Conservation (phyloP, 1,140 invertebrate genomes). For the Neocloeon triangulifer region DNA sequence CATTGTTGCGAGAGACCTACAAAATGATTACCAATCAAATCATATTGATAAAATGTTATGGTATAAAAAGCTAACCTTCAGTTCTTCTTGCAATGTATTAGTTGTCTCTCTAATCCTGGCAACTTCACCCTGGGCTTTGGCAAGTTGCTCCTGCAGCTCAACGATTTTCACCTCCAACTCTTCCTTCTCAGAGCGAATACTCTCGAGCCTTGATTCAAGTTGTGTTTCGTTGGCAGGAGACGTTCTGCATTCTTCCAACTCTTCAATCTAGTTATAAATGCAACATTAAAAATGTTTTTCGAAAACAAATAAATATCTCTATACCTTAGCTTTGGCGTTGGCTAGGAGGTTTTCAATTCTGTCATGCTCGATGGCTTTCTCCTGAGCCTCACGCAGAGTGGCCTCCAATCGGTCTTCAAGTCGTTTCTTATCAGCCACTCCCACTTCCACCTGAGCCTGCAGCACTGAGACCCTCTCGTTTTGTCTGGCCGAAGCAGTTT, state of each 20-base stretch:
- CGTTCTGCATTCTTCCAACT: too few relatives aligned
- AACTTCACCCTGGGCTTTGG: slow-evolving; percentile 49
- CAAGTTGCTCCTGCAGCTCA: slow-evolving; percentile 50
- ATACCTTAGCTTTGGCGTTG: slow-evolving; percentile 45
- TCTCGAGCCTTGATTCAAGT: too few relatives aligned
- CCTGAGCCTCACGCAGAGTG: slow-evolving; percentile 40
- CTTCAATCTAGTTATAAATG: slow-evolving; percentile 21
- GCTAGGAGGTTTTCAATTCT: slow-evolving; percentile 53
- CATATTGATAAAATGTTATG: not conserved
- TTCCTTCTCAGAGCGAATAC: slow-evolving; percentile 50
- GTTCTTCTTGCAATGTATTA: slow-evolving; percentile 49
- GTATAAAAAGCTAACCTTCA: slow-evolving; percentile 28
- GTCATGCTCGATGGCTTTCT: slow-evolving; percentile 50
- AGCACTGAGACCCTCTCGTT: slow-evolving; percentile 24
- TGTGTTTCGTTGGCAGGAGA: too few relatives aligned
- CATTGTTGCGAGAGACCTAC: slow-evolving; percentile 49
- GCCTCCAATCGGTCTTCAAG: slow-evolving; percentile 45
- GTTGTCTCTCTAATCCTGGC: slow-evolving; percentile 47
- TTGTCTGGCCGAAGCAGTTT: too few relatives aligned
- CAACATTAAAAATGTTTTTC: slow-evolving; percentile 5
- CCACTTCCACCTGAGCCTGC: slow-evolving; percentile 43
- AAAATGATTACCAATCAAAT: slow-evolving; percentile 3
- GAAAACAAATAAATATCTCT: slow-evolving; percentile 17
- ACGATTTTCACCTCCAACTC: slow-evolving; percentile 40
- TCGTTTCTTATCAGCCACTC: slow-evolving; percentile 42